Percentiles rank a stretch among this genome's conserved stretches.
These are phyloP conservation scores for Gymnoscelis rufifasciata DNA, from an alignment of 2,888 invertebrate genomes.

Conservation along the genomic window DNA sequence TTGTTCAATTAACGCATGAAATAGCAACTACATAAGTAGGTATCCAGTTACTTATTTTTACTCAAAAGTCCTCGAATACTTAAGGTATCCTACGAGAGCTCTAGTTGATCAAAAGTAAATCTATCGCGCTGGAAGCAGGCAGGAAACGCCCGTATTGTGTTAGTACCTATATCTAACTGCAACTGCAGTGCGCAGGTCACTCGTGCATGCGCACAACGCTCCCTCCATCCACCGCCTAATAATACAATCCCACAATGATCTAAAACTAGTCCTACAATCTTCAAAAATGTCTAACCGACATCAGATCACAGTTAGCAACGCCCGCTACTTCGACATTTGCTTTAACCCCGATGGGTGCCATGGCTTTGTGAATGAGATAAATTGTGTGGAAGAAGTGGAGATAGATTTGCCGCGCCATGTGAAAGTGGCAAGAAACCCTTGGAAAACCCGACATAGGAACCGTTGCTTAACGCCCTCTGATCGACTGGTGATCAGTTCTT, in stretches of 20 bases:
- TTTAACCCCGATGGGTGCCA: neutral
- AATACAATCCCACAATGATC: no score
- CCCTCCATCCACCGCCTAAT: neutral
- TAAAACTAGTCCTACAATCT: no score
- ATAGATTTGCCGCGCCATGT: neutral
- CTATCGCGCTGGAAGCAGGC: neutral
- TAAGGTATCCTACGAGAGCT: no score
- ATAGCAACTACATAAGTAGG: no score
- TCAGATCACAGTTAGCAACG: neutral
- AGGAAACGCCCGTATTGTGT: neutral
- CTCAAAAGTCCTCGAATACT: no score
- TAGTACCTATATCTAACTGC: slow-evolving; percentile 4
- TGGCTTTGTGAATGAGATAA: slow-evolving; percentile 2
- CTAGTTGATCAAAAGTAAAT: no score
- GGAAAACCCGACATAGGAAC: slow-evolving; percentile 1
- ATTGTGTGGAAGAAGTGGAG: slow-evolving; percentile 3
- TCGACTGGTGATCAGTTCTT: slow-evolving; percentile 3
- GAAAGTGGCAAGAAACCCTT: neutral
- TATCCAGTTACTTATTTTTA: no score
- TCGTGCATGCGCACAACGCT: slow-evolving; percentile 4
- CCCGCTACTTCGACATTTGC: slow-evolving; percentile 7
- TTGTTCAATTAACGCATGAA: no score
- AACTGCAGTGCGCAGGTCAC: slow-evolving; percentile 12
- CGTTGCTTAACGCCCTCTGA: slow-evolving; percentile 6
- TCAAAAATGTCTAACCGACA: slow-evolving; percentile 2